Evolutionary conservation across 2,888 invertebrate genomes (phyloP).

Genomic region (Empis livida): DNA sequence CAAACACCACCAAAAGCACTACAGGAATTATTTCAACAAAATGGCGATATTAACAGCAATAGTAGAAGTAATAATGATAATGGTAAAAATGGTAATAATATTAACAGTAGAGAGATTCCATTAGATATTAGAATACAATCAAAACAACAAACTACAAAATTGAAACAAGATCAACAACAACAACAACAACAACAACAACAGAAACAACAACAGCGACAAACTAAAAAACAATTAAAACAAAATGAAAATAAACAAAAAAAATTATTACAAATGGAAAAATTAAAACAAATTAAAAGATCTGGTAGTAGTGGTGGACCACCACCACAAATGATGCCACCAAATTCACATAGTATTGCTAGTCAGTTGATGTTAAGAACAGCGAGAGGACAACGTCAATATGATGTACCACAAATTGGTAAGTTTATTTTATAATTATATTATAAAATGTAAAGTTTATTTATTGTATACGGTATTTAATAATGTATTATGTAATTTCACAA

Average conservation of each 20-base stretch:
- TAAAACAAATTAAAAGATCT: constrained; percentile 22
- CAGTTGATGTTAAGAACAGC: constrained; percentile 69
- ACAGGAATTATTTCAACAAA: constrained; percentile 26
- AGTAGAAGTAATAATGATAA: constrained; percentile 5
- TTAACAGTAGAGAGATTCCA: background rate
- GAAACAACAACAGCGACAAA: constrained; percentile 17
- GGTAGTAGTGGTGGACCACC: constrained; percentile 13
- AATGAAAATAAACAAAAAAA: constrained; percentile 17
- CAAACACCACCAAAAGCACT: constrained; percentile 18
- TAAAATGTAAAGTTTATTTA: no score
- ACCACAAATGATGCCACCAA: constrained; percentile 18
- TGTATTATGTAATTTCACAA: no score
- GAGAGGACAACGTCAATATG: constrained; percentile 63
- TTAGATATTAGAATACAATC: constrained; percentile 7
- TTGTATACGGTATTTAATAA: no score
- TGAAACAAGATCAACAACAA: background rate
- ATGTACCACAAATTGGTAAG: constrained; percentile 79
- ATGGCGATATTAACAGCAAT: constrained; percentile 11
- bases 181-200: constrained; percentile 16
- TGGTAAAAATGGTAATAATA: constrained; percentile 1
- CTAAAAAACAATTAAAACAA: constrained; percentile 5
- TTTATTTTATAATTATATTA: constrained; percentile 13
- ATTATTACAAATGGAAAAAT: constrained; percentile 1
- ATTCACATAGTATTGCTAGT: constrained; percentile 49
- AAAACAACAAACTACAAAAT: constrained; percentile 12